Evolutionary conservation across 92 coral and sea anemone species (phyloP), one percentile per base, ranked within the genome.

Genomic region (Pocillopora grandis): DNA sequence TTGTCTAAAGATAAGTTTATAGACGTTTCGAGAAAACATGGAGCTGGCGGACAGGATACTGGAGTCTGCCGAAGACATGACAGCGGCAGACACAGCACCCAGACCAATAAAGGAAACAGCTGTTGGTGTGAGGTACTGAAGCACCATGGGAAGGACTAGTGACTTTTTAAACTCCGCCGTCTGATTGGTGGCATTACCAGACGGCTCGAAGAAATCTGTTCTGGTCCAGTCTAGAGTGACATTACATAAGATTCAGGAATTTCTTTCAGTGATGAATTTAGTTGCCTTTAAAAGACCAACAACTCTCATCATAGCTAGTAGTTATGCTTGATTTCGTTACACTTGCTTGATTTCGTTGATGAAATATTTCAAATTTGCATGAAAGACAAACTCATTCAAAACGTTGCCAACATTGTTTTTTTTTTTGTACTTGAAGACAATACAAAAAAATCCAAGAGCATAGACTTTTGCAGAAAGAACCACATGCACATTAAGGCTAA

Each of bases 11-110:
- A 95, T 92, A 48, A 91, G 88, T 59, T 89, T 88, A 83, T 95
- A 95, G 71, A 95, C 76, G 88, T 95, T 95, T 36, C 90, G 81
- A 17, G 98, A 87, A 76, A 93, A 95, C 95, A 95, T 95, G 80
- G 95, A 87, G 79, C 93, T 83, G 16, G 98, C 98, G 1, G 98
- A 93, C 42, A 95, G 85, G 70, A 93, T 82, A 31, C 93, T 93
- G 60, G 95, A 91, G 89, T 95, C 98, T 7, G 98, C 97, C 23
- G 97, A 93, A 55, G 98, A 95, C 98, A 95, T 95, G 66, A 95
- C 98, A 17, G 98, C 98, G 1, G 98, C 95, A 9, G 98, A 91
- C 58, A 93, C 98, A 18, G 98, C 98, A 10, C 97, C 98, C 14
- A 95, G 92, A 6, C 98, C 98, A 67, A 95, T 81, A 84, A 95